phyloP scores from a whole-genome alignment of 1,140 invertebrate species.

The Phthorimaea operculella region DNA sequence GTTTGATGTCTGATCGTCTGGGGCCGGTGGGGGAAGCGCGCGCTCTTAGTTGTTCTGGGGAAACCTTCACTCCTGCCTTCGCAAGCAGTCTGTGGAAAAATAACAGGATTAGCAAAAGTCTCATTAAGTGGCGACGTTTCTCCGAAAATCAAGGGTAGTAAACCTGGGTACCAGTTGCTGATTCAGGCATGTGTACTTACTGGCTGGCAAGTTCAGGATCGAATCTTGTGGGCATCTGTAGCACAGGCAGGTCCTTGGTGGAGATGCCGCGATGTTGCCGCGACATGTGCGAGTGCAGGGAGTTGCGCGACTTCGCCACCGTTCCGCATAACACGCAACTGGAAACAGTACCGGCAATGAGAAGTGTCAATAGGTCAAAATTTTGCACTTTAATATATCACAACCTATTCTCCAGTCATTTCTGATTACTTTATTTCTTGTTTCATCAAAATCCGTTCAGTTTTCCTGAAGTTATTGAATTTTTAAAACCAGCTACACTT shows the following conservation, averaged over 20 bases:
- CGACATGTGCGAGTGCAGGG: slow-evolving; percentile 92
- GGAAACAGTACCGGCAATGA: slow-evolving; percentile 8
- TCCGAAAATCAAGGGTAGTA: no score
- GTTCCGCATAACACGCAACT: slow-evolving; percentile 91
- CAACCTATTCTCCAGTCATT: no score
- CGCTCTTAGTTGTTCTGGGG: slow-evolving; percentile 82
- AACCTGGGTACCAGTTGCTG: no score
- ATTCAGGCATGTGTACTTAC: no score
- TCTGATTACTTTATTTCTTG: no score
- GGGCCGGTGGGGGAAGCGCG: slow-evolving; percentile 85
- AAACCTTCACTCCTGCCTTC: slow-evolving; percentile 89
- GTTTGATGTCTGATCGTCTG: slow-evolving; percentile 78
- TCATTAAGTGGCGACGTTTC: no score
- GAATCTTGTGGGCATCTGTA: slow-evolving; percentile 91
- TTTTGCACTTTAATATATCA: no score
- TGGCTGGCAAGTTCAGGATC: slow-evolving; percentile 86
- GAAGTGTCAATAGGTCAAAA: no score
- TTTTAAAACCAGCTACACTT: no score
- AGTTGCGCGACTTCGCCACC: slow-evolving; percentile 91
- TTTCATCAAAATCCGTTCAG: no score
- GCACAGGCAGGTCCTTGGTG: slow-evolving; percentile 89
- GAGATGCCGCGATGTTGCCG: slow-evolving; percentile 91
- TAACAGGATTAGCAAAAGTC: neutral
- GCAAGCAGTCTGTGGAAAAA: slow-evolving; percentile 72
- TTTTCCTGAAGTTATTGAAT: no score